Evolutionary conservation across 2,888 invertebrate species (phyloP).

Genomic region (Drosophila prostipennis): DNA sequence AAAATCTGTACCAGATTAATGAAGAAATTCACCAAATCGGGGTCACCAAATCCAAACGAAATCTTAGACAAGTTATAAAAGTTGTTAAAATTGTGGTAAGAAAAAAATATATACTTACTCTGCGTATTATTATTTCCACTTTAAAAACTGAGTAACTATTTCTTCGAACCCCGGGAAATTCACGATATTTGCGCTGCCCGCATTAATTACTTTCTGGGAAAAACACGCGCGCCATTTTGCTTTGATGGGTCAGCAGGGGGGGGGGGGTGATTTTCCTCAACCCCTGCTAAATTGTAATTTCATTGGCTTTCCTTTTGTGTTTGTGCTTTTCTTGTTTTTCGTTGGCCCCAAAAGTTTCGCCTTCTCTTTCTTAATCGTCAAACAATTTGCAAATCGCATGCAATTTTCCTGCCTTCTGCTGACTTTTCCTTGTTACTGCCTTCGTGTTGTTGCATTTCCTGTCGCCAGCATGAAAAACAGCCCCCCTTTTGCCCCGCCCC

Average conservation of each 20-base stretch:
- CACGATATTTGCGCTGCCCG: constrained; percentile 7
- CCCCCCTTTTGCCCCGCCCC: background rate
- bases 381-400: constrained; percentile 67
- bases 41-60: background rate
- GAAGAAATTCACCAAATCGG: background rate
- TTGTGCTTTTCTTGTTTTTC: background rate
- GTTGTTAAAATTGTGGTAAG: too few relatives aligned
- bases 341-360: constrained; percentile 42
- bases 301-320: constrained; percentile 5
- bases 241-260: constrained; percentile 4
- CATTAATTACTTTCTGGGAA: constrained; percentile 80
- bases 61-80: too few relatives aligned
- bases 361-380: constrained; percentile 80
- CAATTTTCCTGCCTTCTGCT: constrained; percentile 57
- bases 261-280: constrained; percentile 34
- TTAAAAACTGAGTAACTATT: background rate
- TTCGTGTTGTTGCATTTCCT: constrained; percentile 58
- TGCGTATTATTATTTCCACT: too few relatives aligned
- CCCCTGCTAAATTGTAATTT: constrained; percentile 46
- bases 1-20: background rate
- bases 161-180: background rate
- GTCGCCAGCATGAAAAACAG: constrained; percentile 28
- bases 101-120: too few relatives aligned
- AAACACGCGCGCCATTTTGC: constrained; percentile 73
- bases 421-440: constrained; percentile 38